phyloP scores from a whole-genome alignment of 2,113 vertebrate genomes.

The Cottus gobio region DNA sequence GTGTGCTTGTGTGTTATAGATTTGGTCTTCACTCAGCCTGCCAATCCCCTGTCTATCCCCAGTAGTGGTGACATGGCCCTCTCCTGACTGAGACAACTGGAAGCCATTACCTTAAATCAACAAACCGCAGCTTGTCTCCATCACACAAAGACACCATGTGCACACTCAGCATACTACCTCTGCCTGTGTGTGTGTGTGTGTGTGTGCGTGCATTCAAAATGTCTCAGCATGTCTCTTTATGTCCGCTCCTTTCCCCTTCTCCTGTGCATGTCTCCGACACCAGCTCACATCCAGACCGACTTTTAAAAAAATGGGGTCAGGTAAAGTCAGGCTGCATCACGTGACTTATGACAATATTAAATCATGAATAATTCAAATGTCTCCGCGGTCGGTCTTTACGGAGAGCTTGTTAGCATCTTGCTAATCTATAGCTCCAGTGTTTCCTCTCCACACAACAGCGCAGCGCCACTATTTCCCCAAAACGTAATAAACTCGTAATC shows the following conservation, averaged over 20 bases:
- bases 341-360: background rate
- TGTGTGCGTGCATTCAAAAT: slow-evolving; percentile 23
- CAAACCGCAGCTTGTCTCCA: slow-evolving; percentile 50
- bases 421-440: background rate
- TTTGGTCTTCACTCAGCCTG: slow-evolving; percentile 2
- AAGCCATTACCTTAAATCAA: slow-evolving; percentile 71
- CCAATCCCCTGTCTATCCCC: slow-evolving; percentile 20
- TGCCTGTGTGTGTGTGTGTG: slow-evolving; percentile 10
- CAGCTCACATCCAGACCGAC: slow-evolving; percentile 16
- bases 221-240: slow-evolving; percentile 38
- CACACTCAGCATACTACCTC: slow-evolving; percentile 62
- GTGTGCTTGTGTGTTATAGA: slow-evolving; percentile 4
- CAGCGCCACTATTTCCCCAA: background rate
- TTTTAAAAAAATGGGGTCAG: slow-evolving; percentile 18
- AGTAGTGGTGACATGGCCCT: slow-evolving; percentile 23
- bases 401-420: background rate
- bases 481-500: background rate
- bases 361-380: background rate
- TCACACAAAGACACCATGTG: slow-evolving; percentile 60
- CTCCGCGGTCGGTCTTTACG: background rate
- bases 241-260: slow-evolving; percentile 17
- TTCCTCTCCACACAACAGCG: background rate
- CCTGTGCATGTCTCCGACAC: background rate
- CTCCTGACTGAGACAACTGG: slow-evolving; percentile 60
- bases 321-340: slow-evolving; percentile 7